These are phyloP conservation scores for Idaea dimidiata DNA, from an alignment of 2,888 invertebrate genomes.

Conservation along the genomic window DNA sequence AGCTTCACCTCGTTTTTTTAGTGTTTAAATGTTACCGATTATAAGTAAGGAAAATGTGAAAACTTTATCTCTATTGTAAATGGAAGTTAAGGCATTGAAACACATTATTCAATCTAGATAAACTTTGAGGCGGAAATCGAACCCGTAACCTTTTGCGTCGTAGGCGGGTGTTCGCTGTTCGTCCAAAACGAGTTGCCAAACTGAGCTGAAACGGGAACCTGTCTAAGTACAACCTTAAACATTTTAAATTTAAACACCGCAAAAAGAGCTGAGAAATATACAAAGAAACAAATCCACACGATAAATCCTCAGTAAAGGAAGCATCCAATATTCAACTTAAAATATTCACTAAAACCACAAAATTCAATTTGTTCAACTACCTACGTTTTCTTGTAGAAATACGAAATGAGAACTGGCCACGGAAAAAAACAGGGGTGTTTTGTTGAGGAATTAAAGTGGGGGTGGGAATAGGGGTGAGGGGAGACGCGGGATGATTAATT, in stretches of 20 bases:
- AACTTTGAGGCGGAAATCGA: no score
- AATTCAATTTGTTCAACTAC: slow-evolving; percentile 76
- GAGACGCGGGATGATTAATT: slow-evolving; percentile 78
- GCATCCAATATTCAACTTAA: slow-evolving; percentile 69
- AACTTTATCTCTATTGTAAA: no score
- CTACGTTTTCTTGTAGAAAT: slow-evolving; percentile 59
- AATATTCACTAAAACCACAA: slow-evolving; percentile 77
- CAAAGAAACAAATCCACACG: background rate
- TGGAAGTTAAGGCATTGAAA: no score
- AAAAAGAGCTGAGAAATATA: background rate
- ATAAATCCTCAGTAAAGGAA: slow-evolving; percentile 18
- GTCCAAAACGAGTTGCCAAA: no score
- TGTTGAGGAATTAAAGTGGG: slow-evolving; percentile 74
- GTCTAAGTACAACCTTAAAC: no score
- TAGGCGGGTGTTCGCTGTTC: no score
- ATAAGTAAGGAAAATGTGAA: no score
- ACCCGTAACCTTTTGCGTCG: no score
- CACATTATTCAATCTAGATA: no score
- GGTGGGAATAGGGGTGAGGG: slow-evolving; percentile 34
- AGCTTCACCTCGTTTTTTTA: no score
- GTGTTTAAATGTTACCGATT: no score
- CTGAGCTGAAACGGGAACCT: no score
- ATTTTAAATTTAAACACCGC: background rate
- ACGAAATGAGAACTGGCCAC: slow-evolving; percentile 73
- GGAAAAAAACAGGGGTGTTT: slow-evolving; percentile 65